phyloP scores from a whole-genome alignment of 2,888 invertebrate species.

The Camponotus fellah region DNA sequence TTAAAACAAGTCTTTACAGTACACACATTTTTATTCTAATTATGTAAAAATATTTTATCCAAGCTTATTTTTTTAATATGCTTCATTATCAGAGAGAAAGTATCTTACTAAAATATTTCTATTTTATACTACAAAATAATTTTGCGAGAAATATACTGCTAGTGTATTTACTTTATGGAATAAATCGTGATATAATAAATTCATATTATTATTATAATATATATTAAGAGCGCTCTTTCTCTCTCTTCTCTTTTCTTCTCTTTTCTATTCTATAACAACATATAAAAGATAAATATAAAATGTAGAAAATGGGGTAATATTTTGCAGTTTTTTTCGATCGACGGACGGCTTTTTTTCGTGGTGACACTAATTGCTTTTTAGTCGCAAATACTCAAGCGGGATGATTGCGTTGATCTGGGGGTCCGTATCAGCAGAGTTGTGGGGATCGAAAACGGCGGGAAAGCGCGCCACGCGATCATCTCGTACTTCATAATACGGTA shows the following conservation, averaged over 20 bases:
- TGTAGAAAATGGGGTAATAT: not conserved
- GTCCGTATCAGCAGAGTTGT: conserved; percentile 58
- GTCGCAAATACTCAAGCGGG: conserved; percentile 75
- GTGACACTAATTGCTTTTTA: conserved; percentile 79
- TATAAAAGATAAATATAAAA: not conserved
- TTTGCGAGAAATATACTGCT: not conserved
- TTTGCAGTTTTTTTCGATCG: conserved; percentile 52
- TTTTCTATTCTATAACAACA: not conserved
- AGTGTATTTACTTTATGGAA: not conserved
- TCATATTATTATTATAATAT: not conserved
- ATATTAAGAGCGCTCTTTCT: not conserved
- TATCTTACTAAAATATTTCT: not conserved
- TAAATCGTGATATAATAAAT: not conserved
- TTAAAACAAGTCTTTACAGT: not conserved
- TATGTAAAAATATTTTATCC: not conserved
- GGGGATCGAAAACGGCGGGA: conserved; percentile 66
- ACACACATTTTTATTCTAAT: not conserved
- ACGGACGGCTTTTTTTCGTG: conserved; percentile 60
- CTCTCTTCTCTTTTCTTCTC: not conserved
- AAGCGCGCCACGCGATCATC: conserved; percentile 59
- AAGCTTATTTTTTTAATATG: not conserved
- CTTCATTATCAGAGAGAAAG: not conserved
- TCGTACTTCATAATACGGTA: conserved; percentile 80
- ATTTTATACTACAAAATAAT: not conserved
- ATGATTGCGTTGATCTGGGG: conserved; percentile 74